phyloP scores from a whole-genome alignment of 1,140 invertebrate genomes.

The Hyles vespertilio region DNA sequence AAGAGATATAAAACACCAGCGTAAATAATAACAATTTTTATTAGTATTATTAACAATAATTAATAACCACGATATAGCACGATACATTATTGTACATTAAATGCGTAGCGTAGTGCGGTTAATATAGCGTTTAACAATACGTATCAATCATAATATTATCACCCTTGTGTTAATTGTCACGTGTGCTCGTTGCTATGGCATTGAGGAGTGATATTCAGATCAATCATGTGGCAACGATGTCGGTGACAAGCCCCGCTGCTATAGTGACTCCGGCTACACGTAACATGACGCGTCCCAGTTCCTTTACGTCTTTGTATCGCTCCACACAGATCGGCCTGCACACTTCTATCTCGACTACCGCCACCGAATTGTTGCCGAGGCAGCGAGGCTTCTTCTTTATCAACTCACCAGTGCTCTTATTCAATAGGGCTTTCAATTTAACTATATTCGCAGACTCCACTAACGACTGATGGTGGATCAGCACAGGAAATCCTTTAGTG shows the following conservation, averaged over 20 bases:
- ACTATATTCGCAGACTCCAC: slow-evolving; percentile 92
- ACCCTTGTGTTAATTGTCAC: neutral
- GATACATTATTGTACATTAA: slow-evolving; percentile 41
- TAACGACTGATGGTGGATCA: slow-evolving; percentile 94
- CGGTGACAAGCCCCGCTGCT: slow-evolving; percentile 94
- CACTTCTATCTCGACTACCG: slow-evolving; percentile 92
- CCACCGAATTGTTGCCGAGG: slow-evolving; percentile 92
- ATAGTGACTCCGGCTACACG: slow-evolving; percentile 92
- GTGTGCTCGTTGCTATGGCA: neutral
- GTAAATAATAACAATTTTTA: slow-evolving; percentile 5
- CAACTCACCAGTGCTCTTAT: slow-evolving; percentile 94
- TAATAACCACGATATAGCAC: slow-evolving; percentile 33
- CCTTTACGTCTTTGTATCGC: slow-evolving; percentile 93
- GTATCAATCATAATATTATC: slow-evolving; percentile 2
- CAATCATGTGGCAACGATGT: slow-evolving; percentile 63
- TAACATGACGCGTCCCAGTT: slow-evolving; percentile 94
- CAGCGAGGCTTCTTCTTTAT: slow-evolving; percentile 93
- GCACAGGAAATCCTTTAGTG: slow-evolving; percentile 92
- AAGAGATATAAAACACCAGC: neutral
- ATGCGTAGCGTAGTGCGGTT: slow-evolving; percentile 3
- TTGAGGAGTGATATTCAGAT: slow-evolving; percentile 26
- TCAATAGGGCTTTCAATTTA: slow-evolving; percentile 89
- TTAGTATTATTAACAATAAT: slow-evolving; percentile 20
- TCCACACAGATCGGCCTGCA: slow-evolving; percentile 92
- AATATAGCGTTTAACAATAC: slow-evolving; percentile 1